Conservation (phyloP, 2,888 invertebrate genomes). For the Leptinotarsa juncta region DNA sequence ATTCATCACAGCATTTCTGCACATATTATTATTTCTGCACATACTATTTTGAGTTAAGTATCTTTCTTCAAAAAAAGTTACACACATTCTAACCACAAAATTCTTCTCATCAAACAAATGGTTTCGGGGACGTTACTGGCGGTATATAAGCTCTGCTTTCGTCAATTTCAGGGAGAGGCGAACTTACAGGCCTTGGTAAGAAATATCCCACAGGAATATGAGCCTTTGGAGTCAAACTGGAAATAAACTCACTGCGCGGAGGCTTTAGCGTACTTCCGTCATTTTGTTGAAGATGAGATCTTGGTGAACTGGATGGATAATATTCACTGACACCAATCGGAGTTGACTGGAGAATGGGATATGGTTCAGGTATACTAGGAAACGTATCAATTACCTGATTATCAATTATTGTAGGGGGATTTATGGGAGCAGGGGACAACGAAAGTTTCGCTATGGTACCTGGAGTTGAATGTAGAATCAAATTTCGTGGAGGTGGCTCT, state of each 20-base stretch:
- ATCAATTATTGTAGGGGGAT: neutral
- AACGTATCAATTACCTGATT: neutral
- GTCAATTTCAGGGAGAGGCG: neutral
- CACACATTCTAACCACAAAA: neutral
- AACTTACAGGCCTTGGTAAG: neutral
- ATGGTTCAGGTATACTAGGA: neutral
- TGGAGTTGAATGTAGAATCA: slow-evolving; percentile 1
- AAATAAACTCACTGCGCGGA: neutral
- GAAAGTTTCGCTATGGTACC: neutral
- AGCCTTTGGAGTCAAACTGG: neutral
- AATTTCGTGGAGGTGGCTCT: neutral
- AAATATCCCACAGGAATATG: slow-evolving; percentile 13
- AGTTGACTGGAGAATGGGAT: neutral
- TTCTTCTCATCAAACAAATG: neutral
- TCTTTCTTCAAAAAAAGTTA: neutral
- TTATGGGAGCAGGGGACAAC: neutral
- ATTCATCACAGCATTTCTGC: neutral
- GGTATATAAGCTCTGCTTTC: slow-evolving; percentile 9
- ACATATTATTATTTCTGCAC: neutral
- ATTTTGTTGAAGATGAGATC: neutral
- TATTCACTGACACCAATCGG: neutral
- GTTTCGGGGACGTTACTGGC: neutral
- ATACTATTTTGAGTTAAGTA: neutral
- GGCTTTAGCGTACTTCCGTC: neutral
- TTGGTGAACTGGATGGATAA: neutral